These are phyloP conservation scores for Hexactinellida sp. DNA, from an alignment of 37 sponge, comb jelly and placozoan species.

Conservation along the genomic window DNA sequence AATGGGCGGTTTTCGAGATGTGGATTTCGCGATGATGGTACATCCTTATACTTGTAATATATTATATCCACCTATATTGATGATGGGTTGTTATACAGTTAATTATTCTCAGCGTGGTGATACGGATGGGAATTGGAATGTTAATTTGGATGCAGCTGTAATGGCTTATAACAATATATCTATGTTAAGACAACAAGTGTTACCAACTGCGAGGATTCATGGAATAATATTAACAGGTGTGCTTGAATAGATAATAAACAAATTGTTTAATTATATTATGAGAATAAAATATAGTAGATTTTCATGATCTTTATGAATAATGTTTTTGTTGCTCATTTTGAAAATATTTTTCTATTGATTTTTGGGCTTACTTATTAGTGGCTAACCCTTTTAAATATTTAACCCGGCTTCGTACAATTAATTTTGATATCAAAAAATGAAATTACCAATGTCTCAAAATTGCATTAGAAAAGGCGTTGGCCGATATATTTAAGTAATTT, in stretches of 20 bases:
- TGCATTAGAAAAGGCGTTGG: too few relatives aligned
- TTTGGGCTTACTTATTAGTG: too few relatives aligned
- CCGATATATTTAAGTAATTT: not conserved
- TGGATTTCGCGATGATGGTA: conserved; percentile 85
- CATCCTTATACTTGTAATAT: conserved; percentile 37
- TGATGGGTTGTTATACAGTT: conserved; percentile 10
- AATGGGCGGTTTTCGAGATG: conserved; percentile 46
- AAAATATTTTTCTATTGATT: not conserved
- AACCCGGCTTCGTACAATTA: too few relatives aligned
- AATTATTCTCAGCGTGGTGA: conserved; percentile 21
- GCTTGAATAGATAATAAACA: not conserved
- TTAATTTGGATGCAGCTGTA: conserved; percentile 87
- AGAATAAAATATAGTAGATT: not conserved
- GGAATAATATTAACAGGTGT: too few relatives aligned
- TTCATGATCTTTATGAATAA: not conserved
- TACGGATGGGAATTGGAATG: conserved; percentile 67
- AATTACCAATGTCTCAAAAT: too few relatives aligned
- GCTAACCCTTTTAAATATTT: too few relatives aligned
- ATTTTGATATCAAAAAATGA: too few relatives aligned
- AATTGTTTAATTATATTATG: not conserved
- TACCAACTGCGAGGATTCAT: conserved; percentile 69
- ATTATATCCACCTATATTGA: conserved; percentile 22
- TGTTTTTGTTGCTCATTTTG: not conserved
- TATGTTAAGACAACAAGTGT: conserved; percentile 64
- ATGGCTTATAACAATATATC: conserved; percentile 70